phyloP scores from a whole-genome alignment of 2,113 vertebrate genomes.

The Forbesichthys agassizii region DNA sequence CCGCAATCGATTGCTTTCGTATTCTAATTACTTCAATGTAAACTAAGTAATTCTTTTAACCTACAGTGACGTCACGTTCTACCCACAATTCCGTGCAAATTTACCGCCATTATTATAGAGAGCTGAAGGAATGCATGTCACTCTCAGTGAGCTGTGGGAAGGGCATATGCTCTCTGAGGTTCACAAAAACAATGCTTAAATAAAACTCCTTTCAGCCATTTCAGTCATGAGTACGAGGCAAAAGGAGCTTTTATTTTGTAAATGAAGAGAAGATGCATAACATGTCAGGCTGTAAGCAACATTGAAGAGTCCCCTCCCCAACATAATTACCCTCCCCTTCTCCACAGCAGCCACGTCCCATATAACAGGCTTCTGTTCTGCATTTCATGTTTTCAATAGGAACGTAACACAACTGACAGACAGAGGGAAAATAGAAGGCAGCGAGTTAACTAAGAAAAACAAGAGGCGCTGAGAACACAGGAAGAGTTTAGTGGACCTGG shows the following conservation, averaged over 20 bases:
- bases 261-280: neutral
- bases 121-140: too few relatives aligned
- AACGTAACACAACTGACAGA: constrained; percentile 53
- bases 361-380: constrained; percentile 58
- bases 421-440: constrained; percentile 18
- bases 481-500: constrained; percentile 1
- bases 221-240: too few relatives aligned
- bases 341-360: constrained; percentile 46
- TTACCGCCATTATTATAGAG: too few relatives aligned
- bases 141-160: too few relatives aligned
- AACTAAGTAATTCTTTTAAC: too few relatives aligned
- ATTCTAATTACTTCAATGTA: too few relatives aligned
- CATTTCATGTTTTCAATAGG: constrained; percentile 67
- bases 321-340: constrained; percentile 20
- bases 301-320: constrained; percentile 50
- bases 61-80: too few relatives aligned
- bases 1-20: too few relatives aligned
- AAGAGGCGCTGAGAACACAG: neutral
- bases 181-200: neutral
- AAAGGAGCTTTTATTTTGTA: too few relatives aligned
- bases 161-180: too few relatives aligned
- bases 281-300: neutral
- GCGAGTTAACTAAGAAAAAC: constrained; percentile 15
- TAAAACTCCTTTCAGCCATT: too few relatives aligned
- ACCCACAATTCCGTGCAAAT: too few relatives aligned